These are phyloP conservation scores for Ctenochaetus hawaiiensis DNA, from an alignment of 2,797 vertebrate species.

Conservation along the genomic window DNA sequence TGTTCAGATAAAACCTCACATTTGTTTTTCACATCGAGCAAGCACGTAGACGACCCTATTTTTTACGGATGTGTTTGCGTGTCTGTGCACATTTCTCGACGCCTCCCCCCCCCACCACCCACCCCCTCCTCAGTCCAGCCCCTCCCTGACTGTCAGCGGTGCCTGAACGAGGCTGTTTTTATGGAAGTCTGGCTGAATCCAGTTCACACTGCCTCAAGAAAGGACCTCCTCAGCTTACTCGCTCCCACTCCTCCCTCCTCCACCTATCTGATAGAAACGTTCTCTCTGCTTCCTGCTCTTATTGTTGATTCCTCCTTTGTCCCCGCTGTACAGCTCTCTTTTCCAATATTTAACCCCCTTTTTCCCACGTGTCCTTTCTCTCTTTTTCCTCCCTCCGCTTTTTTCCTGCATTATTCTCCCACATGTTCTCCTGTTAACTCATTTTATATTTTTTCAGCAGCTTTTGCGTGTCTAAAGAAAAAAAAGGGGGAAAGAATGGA, in stretches of 20 bases:
- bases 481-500: not conserved
- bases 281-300: not conserved
- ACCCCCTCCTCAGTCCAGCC: not conserved
- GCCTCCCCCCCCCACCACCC: slow-evolving; percentile 16
- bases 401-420: not conserved
- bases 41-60: slow-evolving; percentile 27
- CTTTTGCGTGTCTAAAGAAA: slow-evolving; percentile 19
- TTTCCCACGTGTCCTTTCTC: not conserved
- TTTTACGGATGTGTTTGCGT: slow-evolving; percentile 3
- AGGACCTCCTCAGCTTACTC: slow-evolving; percentile 49
- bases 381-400: not conserved
- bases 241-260: slow-evolving; percentile 2
- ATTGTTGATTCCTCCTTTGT: slow-evolving; percentile 3
- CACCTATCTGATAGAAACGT: not conserved
- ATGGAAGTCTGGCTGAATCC: slow-evolving; percentile 82
- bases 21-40: slow-evolving; percentile 31
- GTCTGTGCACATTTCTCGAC: slow-evolving; percentile 14
- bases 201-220: slow-evolving; percentile 73
- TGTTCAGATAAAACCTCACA: not conserved
- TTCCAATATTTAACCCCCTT: not conserved
- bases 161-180: slow-evolving; percentile 64
- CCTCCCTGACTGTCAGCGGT: slow-evolving; percentile 42
- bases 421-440: not conserved
- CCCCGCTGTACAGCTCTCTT: not conserved
- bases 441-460: not conserved